Conservation (phyloP, 1,140 invertebrate genomes). For the Cydia fagiglandana region DNA sequence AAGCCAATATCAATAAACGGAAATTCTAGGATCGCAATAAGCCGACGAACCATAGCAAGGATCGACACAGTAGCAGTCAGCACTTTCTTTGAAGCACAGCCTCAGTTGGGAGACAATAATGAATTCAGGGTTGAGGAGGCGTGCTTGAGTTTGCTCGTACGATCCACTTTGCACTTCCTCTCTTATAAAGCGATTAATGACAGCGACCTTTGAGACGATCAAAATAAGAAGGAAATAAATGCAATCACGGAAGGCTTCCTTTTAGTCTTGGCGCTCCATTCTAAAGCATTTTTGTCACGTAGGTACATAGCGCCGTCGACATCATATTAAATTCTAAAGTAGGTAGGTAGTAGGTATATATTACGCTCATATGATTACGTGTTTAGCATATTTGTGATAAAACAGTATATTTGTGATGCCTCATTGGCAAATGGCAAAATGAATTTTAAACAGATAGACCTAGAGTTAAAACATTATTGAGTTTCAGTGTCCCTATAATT, state of each 20-base stretch:
- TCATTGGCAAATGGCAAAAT: too few species aligned
- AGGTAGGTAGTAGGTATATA: not conserved
- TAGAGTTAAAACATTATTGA: too few species aligned
- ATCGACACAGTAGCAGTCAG: constrained; percentile 51
- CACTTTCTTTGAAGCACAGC: constrained; percentile 69
- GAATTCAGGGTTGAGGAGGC: constrained; percentile 60
- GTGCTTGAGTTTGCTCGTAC: constrained; percentile 57
- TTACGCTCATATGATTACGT: not conserved
- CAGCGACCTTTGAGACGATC: constrained; percentile 56
- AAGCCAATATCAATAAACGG: constrained; percentile 46
- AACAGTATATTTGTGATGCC: too few species aligned
- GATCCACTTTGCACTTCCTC: constrained; percentile 64
- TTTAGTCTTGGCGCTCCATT: constrained; percentile 18
- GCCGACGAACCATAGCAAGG: constrained; percentile 45
- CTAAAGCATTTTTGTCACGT: constrained; percentile 17
- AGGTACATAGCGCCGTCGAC: not conserved
- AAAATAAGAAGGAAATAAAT: constrained; percentile 62
- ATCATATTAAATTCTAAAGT: constrained; percentile 20
- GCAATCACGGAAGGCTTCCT: constrained; percentile 51
- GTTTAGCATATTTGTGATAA: not conserved
- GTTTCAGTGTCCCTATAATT: too few species aligned
- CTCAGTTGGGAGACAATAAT: constrained; percentile 63
- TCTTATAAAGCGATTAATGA: constrained; percentile 68
- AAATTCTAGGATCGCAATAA: constrained; percentile 57
- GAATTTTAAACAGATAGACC: too few species aligned